Conservation (phyloP, 2,113 vertebrate species). For the Dermatemys mawii region DNA sequence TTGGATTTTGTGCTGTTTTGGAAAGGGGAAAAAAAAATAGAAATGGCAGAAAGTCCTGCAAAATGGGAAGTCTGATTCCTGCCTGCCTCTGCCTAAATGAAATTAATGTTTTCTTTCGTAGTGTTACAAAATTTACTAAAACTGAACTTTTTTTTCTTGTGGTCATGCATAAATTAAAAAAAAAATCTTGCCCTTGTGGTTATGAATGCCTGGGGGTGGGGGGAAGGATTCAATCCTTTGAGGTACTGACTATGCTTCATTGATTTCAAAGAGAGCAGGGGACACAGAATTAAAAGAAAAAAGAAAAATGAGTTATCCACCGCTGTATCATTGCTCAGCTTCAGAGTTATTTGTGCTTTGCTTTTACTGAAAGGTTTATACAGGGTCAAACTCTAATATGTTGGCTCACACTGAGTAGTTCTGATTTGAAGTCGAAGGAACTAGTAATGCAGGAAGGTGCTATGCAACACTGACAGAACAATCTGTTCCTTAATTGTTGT, state of each 20-base stretch:
- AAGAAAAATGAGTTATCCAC: not conserved
- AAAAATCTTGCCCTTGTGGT: not conserved
- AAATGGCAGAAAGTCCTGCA: not conserved
- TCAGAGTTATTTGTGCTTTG: not conserved
- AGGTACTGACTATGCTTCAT: not conserved
- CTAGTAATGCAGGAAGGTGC: not conserved
- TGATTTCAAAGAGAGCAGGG: not conserved
- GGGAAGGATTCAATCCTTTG: not conserved
- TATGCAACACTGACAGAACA: not conserved
- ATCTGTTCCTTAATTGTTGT: not conserved
- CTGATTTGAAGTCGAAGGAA: not conserved
- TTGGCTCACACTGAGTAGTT: not conserved
- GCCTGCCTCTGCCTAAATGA: not conserved
- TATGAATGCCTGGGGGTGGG: not conserved
- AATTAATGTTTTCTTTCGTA: not conserved
- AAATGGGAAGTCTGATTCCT: not conserved
- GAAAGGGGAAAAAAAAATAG: not conserved
- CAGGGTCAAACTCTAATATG: not conserved
- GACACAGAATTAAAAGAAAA: not conserved
- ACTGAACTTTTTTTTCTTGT: not conserved
- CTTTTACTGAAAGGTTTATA: not conserved
- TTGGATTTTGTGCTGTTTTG: not conserved
- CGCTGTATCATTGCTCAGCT: not conserved
- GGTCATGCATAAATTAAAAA: not conserved
- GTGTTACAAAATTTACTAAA: fast-evolving